Conservation (phyloP, 1,140 invertebrate genomes). For the Lordiphosa collinella region DNA sequence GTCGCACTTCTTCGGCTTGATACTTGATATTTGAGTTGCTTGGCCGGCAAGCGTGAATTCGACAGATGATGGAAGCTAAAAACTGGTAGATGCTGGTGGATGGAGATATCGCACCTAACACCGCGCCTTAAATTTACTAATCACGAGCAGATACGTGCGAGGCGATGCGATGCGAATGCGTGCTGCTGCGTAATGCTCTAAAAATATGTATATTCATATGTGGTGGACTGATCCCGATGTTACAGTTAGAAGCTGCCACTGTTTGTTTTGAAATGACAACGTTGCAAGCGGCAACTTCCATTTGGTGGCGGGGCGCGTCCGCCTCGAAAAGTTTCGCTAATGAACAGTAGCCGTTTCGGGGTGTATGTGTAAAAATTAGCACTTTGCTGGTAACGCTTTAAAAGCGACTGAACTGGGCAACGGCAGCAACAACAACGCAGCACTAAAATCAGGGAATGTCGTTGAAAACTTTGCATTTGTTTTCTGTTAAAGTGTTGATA, state of each 20-base stretch:
- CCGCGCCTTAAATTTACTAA: slow-evolving; percentile 79
- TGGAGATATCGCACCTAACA: slow-evolving; percentile 72
- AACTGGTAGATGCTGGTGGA: background rate
- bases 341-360: slow-evolving; percentile 75
- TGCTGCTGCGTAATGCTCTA: slow-evolving; percentile 39
- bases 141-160: slow-evolving; percentile 57
- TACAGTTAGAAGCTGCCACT: slow-evolving; percentile 19
- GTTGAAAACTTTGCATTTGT: slow-evolving; percentile 12
- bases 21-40: slow-evolving; percentile 32
- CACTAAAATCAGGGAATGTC: slow-evolving; percentile 30
- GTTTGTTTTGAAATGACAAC: background rate
- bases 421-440: slow-evolving; percentile 22
- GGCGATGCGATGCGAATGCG: background rate
- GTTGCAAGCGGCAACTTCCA: slow-evolving; percentile 1
- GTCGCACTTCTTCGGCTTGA: slow-evolving; percentile 60
- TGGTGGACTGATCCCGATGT: background rate
- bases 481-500: slow-evolving; percentile 44
- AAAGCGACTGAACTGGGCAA: slow-evolving; percentile 50
- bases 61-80: slow-evolving; percentile 9
- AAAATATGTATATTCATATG: slow-evolving; percentile 24
- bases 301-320: slow-evolving; percentile 40
- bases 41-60: slow-evolving; percentile 50
- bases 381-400: slow-evolving; percentile 72
- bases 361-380: slow-evolving; percentile 79
- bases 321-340: slow-evolving; percentile 70